Base-by-base conservation (phyloP, 1,140 invertebrate species). In the Zelostemma sp. region DNA sequence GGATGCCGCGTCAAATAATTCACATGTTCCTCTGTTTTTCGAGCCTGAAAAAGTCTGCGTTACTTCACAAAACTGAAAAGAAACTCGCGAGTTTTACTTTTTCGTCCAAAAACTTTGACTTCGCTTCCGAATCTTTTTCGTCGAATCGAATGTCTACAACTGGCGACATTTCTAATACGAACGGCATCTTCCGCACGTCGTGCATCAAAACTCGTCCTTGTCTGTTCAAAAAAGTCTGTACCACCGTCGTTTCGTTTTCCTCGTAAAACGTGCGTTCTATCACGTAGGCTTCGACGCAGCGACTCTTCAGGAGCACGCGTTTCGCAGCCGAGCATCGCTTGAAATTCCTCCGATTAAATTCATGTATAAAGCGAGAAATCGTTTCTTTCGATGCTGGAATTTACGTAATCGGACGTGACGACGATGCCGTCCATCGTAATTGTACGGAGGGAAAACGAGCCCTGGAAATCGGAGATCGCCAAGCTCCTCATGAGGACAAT, bases 401-500 rank as follows among this genome's bases (percentile, higher is more conserved):
- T 62, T 86, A 90, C 88, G 79, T 90, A 90, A 74, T 88, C 79
- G 77, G 87, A 89, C 50, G 85, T 77, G 51, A 86, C 86, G 47
- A 89, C 75, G 28, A 79, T 83, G 12, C 89, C 89, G 67, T 88
- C 85, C 40, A 89, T 89, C 35, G 88, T 85, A 28, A 89, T 81
- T 18, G 85, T 86, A 25, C 86, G 77, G 3, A 89, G 79, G 71
- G 85, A 85, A 56, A 90, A 82, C 31, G 61, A 80, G 8, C 89
- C 89, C 49, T 79, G 78, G 65, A 85, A 89, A 64, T 85, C 82
- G 28, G 68, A 82, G 14, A 89, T 72, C 5, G 86, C 88, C 12
- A 90, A 82, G 73, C 88, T 89, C 68, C 89, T 83, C 69, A 89
- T 82, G 6, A 91, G 72, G 18, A 91, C 72, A 50, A 90, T 84